Evolutionary conservation across 2,797 vertebrate species (phyloP).

Genomic region (Parauchenoglanis punctatus): DNA sequence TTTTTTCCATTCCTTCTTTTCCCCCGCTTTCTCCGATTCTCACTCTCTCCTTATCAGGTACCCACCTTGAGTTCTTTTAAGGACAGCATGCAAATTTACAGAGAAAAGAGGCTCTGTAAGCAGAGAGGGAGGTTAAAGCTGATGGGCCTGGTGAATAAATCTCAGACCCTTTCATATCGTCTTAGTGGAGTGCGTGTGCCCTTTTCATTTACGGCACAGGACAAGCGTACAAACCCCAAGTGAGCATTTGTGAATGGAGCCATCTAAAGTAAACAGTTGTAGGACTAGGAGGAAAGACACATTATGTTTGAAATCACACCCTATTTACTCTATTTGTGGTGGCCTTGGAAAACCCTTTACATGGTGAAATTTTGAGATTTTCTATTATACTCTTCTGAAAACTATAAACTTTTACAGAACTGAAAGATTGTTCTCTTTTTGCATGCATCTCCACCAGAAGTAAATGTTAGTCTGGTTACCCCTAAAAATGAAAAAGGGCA

Average conservation of each 20-base stretch:
- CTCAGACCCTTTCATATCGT: conserved; percentile 51
- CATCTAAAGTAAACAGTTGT: background rate
- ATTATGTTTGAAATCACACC: background rate
- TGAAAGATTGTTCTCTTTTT: background rate
- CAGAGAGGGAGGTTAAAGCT: conserved; percentile 51
- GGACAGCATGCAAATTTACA: conserved; percentile 64
- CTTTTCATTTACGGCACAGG: background rate
- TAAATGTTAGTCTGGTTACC: background rate
- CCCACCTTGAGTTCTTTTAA: conserved; percentile 77
- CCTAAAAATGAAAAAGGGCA: background rate
- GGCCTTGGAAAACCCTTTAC: background rate
- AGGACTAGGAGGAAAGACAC: background rate
- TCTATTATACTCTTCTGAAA: conserved; percentile 9
- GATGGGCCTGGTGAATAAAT: conserved; percentile 53
- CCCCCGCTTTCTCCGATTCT: conserved; percentile 34
- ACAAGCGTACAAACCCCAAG: background rate
- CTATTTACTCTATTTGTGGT: background rate
- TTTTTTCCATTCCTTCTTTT: background rate
- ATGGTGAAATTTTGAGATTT: background rate
- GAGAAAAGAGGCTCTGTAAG: conserved; percentile 41
- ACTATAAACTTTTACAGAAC: background rate
- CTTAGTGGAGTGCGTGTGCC: conserved; percentile 21
- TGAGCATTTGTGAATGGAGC: conserved; percentile 8
- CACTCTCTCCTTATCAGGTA: conserved; percentile 70
- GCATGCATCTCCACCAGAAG: background rate